These are phyloP conservation scores for Gadopsis marmoratus DNA, from an alignment of 2,797 vertebrate species.

Conservation along the genomic window DNA sequence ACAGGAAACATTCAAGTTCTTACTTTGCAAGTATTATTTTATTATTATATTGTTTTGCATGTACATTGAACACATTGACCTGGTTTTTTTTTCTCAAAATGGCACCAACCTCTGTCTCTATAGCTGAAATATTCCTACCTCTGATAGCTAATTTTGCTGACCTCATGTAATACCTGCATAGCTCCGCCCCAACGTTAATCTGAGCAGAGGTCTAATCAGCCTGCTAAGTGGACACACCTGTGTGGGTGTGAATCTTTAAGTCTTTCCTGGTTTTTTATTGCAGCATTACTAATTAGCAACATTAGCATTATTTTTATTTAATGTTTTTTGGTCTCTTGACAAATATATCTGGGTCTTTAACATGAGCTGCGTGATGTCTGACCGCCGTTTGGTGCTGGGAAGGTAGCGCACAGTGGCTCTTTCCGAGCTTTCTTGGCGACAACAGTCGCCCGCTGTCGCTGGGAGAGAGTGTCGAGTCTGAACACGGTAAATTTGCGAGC, in stretches of 20 bases:
- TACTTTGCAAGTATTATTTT: slow-evolving; percentile 4
- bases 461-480: background rate
- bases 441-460: background rate
- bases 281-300: background rate
- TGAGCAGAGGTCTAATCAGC: background rate
- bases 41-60: background rate
- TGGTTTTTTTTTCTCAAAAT: background rate
- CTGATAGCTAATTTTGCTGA: background rate
- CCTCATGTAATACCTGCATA: background rate
- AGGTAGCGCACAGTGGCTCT: background rate
- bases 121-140: background rate
- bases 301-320: no score
- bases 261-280: background rate
- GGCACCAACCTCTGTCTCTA: background rate
- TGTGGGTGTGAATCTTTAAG: background rate
- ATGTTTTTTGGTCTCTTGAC: background rate
- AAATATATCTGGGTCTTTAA: background rate
- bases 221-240: background rate
- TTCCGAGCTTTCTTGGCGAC: background rate
- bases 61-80: background rate
- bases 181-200: background rate
- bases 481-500: background rate
- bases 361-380: background rate
- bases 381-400: background rate
- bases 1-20: background rate